Evolutionary conservation across 2,888 invertebrate genomes (phyloP).

Genomic region (Acronicta leporina): DNA sequence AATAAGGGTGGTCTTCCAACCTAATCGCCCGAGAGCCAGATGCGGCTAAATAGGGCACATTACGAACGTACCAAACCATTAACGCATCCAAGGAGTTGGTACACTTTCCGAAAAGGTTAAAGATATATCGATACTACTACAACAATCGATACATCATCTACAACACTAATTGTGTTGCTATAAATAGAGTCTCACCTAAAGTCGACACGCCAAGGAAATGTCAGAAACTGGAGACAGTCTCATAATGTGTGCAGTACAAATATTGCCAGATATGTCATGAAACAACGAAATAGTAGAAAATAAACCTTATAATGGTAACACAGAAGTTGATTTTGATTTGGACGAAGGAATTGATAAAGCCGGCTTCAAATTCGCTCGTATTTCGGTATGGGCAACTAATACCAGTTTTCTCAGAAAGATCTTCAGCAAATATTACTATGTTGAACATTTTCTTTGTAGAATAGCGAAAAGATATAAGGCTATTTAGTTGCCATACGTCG

Average conservation of each 20-base stretch:
- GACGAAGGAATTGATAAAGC: slow-evolving; percentile 13
- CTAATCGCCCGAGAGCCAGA: no score
- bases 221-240: slow-evolving; percentile 36
- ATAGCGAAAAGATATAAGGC: slow-evolving; percentile 8
- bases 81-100: no score
- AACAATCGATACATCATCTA: slow-evolving; percentile 4
- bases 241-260: slow-evolving; percentile 44
- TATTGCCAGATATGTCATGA: slow-evolving; percentile 40
- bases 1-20: no score
- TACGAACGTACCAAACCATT: no score
- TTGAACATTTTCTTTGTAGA: slow-evolving; percentile 25
- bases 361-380: slow-evolving; percentile 27
- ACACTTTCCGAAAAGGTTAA: no score
- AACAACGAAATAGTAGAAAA: slow-evolving; percentile 10
- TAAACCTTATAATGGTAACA: slow-evolving; percentile 13
- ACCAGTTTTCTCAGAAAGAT: slow-evolving; percentile 32
- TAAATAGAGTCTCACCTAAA: slow-evolving; percentile 23
- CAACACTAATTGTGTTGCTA: slow-evolving; percentile 13
- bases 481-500: slow-evolving; percentile 11
- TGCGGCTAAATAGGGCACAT: no score
- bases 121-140: no score
- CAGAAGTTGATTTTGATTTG: slow-evolving; percentile 30
- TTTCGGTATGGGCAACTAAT: slow-evolving; percentile 12
- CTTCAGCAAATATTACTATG: slow-evolving; percentile 43
- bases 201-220: slow-evolving; percentile 34